Percentiles rank a stretch among this genome's conserved stretches.
phyloP scores from a whole-genome alignment of 2,888 invertebrate genomes.

The Nephrotoma appendiculata region DNA sequence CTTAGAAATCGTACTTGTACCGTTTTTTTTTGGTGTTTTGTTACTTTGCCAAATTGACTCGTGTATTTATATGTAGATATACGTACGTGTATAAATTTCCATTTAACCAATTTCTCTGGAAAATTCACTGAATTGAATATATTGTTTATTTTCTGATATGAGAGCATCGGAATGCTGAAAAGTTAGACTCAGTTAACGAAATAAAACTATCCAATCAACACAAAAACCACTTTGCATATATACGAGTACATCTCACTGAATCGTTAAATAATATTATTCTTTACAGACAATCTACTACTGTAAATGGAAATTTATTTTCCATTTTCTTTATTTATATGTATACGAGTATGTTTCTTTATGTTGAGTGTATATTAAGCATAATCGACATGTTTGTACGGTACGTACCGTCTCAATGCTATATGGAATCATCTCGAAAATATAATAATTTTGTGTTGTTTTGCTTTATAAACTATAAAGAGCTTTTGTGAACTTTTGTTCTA shows the following conservation, averaged over 20 bases:
- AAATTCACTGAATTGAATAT: background rate
- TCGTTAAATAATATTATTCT: background rate
- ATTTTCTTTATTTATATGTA: background rate
- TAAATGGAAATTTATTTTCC: background rate
- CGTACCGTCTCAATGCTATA: background rate
- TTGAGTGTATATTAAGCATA: background rate
- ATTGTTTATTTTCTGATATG: background rate
- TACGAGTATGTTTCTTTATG: background rate
- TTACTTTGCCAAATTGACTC: background rate
- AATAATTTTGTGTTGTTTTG: background rate
- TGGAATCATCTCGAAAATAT: background rate
- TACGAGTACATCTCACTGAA: background rate
- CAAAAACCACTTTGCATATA: background rate
- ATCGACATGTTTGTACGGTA: background rate
- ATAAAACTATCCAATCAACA: background rate
- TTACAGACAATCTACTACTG: background rate
- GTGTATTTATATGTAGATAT: background rate
- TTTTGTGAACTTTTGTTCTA: background rate
- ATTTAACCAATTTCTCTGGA: background rate
- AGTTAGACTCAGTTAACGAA: background rate
- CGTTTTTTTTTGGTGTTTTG: background rate
- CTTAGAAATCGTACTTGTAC: background rate
- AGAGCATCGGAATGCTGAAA: background rate
- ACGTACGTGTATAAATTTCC: background rate
- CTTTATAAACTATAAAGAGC: background rate